Evolutionary conservation across 2,797 vertebrate genomes (phyloP).

Genomic region (Enteromius afrohamiltoni): DNA sequence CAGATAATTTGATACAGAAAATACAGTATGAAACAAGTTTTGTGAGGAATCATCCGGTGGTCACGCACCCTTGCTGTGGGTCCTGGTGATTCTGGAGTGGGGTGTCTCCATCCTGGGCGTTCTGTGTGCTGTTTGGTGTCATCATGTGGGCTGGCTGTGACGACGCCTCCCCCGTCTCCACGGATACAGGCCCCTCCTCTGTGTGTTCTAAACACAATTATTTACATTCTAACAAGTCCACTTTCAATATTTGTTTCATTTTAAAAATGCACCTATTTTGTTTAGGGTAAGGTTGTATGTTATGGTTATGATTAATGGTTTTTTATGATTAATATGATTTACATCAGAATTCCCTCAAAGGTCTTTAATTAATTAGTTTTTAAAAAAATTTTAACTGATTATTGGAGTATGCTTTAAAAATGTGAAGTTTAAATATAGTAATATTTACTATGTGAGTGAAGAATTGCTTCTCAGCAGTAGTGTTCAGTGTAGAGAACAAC

Average conservation of each 20-base stretch:
- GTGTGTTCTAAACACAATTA: conserved; percentile 71
- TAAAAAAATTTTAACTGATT: neutral
- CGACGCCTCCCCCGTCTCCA: conserved; percentile 62
- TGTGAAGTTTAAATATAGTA: no score
- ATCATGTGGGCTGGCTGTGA: conserved; percentile 71
- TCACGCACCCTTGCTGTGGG: conserved; percentile 82
- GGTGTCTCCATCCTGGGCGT: conserved; percentile 72
- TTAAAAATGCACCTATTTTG: neutral
- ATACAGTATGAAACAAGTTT: neutral
- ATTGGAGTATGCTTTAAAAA: neutral
- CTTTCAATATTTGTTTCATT: neutral
- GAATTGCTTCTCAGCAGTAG: neutral
- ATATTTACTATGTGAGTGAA: neutral
- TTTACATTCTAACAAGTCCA: neutral
- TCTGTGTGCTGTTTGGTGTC: conserved; percentile 79
- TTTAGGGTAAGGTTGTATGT: neutral
- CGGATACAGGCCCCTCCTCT: conserved; percentile 70
- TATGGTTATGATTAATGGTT: neutral
- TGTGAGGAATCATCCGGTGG: neutral
- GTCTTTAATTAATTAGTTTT: neutral
- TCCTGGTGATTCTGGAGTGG: conserved; percentile 83
- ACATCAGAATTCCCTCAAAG: neutral
- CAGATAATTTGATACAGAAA: neutral
- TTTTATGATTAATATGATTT: neutral
- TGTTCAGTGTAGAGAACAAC: neutral